Evolutionary conservation across 2,113 vertebrate species (phyloP).

Genomic region (Mirza zaza): DNA sequence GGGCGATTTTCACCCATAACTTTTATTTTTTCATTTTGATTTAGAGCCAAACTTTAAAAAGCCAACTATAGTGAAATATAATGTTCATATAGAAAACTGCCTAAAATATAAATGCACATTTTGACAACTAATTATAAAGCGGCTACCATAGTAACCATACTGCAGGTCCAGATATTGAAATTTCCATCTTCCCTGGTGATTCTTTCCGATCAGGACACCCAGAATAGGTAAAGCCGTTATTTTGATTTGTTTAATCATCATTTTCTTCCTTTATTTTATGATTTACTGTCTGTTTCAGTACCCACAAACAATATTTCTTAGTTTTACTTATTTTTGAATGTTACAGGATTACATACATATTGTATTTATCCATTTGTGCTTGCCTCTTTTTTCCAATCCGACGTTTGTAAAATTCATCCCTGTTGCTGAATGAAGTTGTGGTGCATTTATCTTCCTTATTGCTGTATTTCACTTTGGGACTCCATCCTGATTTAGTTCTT

Average conservation of each 20-base stretch:
- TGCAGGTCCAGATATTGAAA: neutral
- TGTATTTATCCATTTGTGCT: too few species aligned
- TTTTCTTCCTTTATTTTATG: neutral
- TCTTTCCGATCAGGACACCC: neutral
- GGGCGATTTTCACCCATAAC: neutral
- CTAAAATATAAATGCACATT: neutral
- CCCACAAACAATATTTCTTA: neutral
- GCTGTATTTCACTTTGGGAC: neutral
- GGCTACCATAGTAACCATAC: neutral
- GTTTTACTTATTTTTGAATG: neutral
- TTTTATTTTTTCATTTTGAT: neutral
- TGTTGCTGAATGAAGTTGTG: neutral
- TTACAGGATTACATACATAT: rapidly evolving
- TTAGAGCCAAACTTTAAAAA: neutral
- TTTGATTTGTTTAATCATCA: neutral
- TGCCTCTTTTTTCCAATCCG: neutral
- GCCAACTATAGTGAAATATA: neutral
- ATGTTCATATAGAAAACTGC: neutral
- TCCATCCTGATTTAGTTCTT: neutral
- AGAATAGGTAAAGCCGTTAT: neutral
- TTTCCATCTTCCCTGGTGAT: neutral
- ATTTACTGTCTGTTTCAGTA: neutral
- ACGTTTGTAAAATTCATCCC: neutral
- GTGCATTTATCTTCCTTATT: neutral
- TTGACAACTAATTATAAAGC: neutral